These are phyloP conservation scores for Drosophila rhopaloa DNA, from an alignment of 1,140 invertebrate genomes.

Conservation along the genomic window DNA sequence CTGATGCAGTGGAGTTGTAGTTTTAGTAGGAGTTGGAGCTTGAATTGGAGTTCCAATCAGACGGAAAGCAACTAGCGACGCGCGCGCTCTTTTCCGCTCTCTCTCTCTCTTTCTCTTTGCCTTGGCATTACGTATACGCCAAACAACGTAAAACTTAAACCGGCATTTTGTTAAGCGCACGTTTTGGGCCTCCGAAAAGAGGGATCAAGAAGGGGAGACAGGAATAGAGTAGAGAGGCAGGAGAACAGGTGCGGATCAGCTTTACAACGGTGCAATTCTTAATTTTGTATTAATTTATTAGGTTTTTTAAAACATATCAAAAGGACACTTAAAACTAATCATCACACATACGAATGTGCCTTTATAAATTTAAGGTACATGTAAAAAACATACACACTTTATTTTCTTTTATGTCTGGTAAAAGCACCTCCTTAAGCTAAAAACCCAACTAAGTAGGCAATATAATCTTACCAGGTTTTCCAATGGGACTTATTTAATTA, in stretches of 20 bases:
- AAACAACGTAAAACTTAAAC: slow-evolving; percentile 66
- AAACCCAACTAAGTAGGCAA: background rate
- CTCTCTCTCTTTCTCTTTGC: slow-evolving; percentile 36
- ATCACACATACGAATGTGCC: no score
- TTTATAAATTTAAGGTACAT: no score
- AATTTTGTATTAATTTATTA: background rate
- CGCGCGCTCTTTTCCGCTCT: slow-evolving; percentile 52
- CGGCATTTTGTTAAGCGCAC: slow-evolving; percentile 70
- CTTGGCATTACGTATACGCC: slow-evolving; percentile 70
- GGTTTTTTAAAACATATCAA: no score
- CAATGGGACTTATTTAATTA: no score
- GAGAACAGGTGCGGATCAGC: slow-evolving; percentile 3
- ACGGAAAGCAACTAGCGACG: slow-evolving; percentile 56
- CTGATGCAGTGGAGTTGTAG: slow-evolving; percentile 17
- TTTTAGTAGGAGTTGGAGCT: slow-evolving; percentile 8
- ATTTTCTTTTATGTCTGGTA: no score
- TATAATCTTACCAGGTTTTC: no score
- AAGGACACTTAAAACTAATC: no score
- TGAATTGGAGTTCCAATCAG: slow-evolving; percentile 25
- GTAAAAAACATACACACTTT: no score
- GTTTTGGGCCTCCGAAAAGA: slow-evolving; percentile 46
- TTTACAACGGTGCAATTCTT: background rate
- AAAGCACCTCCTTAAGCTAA: background rate
- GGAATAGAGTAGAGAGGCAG: no score
- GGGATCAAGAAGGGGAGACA: background rate